phyloP scores from a whole-genome alignment of 2,113 vertebrate genomes.

The Lamprologus ornatipinnis region DNA sequence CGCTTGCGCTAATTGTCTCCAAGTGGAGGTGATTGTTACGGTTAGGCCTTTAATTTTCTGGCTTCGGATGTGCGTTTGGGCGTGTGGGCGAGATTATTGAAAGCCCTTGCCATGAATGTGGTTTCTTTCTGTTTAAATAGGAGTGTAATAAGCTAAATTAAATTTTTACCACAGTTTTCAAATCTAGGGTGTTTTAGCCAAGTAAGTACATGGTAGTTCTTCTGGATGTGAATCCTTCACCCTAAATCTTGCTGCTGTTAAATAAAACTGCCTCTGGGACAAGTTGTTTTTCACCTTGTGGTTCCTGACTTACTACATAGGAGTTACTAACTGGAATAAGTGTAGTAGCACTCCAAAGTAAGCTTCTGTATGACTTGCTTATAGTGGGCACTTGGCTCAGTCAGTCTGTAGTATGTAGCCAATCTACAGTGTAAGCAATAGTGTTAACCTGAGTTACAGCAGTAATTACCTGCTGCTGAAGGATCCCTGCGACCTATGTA shows the following conservation, averaged over 20 bases:
- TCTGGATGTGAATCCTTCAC: not conserved
- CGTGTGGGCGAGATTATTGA: not conserved
- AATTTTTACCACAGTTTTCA: not conserved
- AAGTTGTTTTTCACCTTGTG: not conserved
- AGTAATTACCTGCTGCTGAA: constrained; percentile 53
- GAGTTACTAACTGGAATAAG: not conserved
- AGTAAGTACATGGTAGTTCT: constrained; percentile 2
- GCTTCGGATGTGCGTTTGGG: not conserved
- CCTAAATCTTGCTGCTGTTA: not conserved
- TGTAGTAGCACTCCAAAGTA: not conserved
- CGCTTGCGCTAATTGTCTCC: not conserved
- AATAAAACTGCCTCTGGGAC: not conserved
- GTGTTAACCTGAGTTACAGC: constrained; percentile 16
- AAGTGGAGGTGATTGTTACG: constrained; percentile 8
- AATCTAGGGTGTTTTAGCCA: not conserved
- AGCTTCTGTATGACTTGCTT: not conserved
- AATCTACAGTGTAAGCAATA: constrained; percentile 25
- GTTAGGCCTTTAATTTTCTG: not conserved
- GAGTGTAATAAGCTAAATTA: not conserved
- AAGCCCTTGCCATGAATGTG: constrained; percentile 16
- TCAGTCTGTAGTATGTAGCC: not conserved
- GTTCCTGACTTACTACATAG: not conserved
- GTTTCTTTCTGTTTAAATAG: constrained; percentile 18
- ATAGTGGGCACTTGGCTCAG: not conserved
- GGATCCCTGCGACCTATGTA: constrained; percentile 41